Evolutionary conservation across 64 coral and sea anemone genomes (phyloP).

Genomic region (Cladopsammia gracilis): DNA sequence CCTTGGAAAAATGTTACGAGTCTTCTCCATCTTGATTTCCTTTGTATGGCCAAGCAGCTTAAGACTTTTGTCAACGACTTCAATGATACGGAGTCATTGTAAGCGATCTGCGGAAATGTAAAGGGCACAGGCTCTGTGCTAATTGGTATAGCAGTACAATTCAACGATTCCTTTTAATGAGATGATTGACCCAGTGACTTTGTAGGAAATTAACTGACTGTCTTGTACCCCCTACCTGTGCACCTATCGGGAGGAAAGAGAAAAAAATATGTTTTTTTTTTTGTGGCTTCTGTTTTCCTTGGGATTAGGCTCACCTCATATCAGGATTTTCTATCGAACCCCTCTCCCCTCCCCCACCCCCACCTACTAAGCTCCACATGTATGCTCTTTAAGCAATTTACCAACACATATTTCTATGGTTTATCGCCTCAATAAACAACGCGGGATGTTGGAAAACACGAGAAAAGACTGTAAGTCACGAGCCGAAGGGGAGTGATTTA

Average conservation of each 20-base stretch:
- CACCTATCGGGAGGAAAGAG: background rate
- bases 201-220: too few relatives aligned
- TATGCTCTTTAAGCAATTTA: too few relatives aligned
- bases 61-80: background rate
- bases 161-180: too few relatives aligned
- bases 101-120: background rate
- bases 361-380: background rate
- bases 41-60: background rate
- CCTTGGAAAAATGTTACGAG: background rate
- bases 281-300: background rate
- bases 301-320: background rate
- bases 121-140: background rate
- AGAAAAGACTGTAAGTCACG: too few relatives aligned
- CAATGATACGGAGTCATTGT: background rate
- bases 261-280: background rate
- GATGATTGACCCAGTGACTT: too few relatives aligned
- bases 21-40: slow-evolving; percentile 4
- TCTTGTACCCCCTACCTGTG: background rate
- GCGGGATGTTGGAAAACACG: too few relatives aligned
- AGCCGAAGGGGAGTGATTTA: too few relatives aligned
- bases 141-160: too few relatives aligned
- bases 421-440: too few relatives aligned
- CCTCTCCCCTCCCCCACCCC: background rate
- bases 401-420: too few relatives aligned
- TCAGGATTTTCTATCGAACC: background rate